Conservation (phyloP, 2,113 vertebrate species). For the Ictalurus punctatus region DNA sequence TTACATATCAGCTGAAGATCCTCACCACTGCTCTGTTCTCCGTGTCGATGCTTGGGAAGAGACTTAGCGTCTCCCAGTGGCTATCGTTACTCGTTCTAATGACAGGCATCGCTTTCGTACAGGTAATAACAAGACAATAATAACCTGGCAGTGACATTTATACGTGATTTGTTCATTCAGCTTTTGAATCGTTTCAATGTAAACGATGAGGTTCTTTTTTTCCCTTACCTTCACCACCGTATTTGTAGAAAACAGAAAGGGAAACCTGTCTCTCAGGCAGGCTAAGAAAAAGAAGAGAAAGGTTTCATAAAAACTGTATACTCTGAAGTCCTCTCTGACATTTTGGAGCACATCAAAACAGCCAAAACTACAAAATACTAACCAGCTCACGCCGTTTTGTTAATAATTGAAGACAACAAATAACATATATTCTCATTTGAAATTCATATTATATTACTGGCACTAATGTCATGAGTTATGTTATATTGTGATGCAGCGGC, state of each 20-base stretch:
- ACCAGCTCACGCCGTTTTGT: too few species aligned
- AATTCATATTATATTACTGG: too few species aligned
- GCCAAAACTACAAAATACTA: too few species aligned
- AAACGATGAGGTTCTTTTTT: too few species aligned
- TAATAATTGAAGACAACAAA: too few species aligned
- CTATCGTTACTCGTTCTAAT: conserved; percentile 91
- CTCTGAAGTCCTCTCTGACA: too few species aligned
- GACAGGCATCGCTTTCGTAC: conserved; percentile 91
- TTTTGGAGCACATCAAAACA: too few species aligned
- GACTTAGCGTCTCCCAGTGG: conserved; percentile 90
- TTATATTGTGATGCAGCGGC: neutral
- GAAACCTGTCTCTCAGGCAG: neutral
- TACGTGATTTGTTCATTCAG: neutral
- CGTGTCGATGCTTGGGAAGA: conserved; percentile 92
- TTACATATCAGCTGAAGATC: conserved; percentile 98
- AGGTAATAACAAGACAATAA: conserved; percentile 73
- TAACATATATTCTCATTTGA: too few species aligned
- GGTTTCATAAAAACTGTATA: too few species aligned
- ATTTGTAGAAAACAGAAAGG: neutral
- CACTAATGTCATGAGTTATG: neutral
- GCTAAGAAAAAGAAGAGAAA: too few species aligned
- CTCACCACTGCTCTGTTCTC: conserved; percentile 97
- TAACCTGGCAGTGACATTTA: neutral
- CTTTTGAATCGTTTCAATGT: neutral
- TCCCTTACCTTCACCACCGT: too few species aligned